These are phyloP conservation scores for Zalophus californianus DNA, from an alignment of 2,797 vertebrate species.

Conservation along the genomic window DNA sequence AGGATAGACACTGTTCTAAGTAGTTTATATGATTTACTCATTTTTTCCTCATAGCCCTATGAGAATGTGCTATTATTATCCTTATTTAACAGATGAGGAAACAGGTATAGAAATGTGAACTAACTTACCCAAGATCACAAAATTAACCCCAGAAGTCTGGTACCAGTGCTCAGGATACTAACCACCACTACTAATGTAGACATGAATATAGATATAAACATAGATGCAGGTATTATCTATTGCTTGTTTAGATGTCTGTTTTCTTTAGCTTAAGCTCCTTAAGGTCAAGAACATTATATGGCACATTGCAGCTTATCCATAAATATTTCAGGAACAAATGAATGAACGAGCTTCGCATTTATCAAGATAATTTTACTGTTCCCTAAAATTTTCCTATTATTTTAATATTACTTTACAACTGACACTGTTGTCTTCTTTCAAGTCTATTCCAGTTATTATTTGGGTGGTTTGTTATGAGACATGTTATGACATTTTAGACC, in stretches of 20 bases:
- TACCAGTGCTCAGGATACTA: background rate
- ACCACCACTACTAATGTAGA: background rate
- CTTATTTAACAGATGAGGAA: conserved; percentile 28
- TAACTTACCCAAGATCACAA: background rate
- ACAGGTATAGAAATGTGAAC: background rate
- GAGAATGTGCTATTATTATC: background rate
- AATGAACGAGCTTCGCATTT: background rate
- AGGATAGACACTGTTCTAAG: background rate
- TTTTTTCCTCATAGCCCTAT: background rate
- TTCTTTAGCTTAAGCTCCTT: background rate
- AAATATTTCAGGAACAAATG: conserved; percentile 1
- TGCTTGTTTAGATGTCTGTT: background rate
- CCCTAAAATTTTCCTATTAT: background rate
- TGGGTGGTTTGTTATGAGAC: conserved; percentile 30
- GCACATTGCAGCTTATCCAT: background rate
- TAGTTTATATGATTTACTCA: background rate
- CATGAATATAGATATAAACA: background rate
- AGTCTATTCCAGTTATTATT: conserved; percentile 46
- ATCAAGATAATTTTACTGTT: background rate
- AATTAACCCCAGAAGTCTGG: background rate
- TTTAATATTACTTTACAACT: conserved; percentile 16
- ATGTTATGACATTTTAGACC: conserved; percentile 42
- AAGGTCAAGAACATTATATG: background rate
- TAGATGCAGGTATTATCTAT: too few species aligned
- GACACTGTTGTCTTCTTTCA: background rate